These are phyloP conservation scores for Aurelia aurita DNA, from an alignment of 30 jellyfish, hydroid and myxozoan genomes.

Conservation along the genomic window DNA sequence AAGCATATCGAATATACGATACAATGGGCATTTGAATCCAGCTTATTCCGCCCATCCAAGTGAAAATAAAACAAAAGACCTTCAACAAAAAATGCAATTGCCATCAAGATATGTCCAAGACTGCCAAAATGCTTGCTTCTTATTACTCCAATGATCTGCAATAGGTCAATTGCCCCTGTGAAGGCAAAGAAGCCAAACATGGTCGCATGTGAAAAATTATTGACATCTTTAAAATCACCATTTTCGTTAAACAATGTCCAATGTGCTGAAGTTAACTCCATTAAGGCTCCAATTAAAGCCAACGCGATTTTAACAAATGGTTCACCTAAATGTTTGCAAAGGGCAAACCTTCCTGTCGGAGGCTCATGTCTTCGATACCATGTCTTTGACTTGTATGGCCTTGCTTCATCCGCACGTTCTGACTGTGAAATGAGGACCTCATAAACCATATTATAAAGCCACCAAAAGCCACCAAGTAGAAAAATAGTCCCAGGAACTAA, in stretches of 20 bases:
- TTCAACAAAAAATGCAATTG: slow-evolving; percentile 54
- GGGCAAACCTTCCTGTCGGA: slow-evolving; percentile 13
- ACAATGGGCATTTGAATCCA: slow-evolving; percentile 65
- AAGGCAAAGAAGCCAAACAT: slow-evolving; percentile 65
- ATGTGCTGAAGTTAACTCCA: slow-evolving; percentile 59
- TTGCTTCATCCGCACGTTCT: slow-evolving; percentile 4
- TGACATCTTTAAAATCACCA: slow-evolving; percentile 43
- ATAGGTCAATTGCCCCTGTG: slow-evolving; percentile 29
- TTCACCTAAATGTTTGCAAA: slow-evolving; percentile 9
- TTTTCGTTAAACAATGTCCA: slow-evolving; percentile 36
- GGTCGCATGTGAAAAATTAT: slow-evolving; percentile 75
- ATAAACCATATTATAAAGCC: slow-evolving; percentile 45
- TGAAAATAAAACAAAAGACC: slow-evolving; percentile 71
- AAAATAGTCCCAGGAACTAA: slow-evolving; percentile 64
- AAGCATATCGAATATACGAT: slow-evolving; percentile 51
- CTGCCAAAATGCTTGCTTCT: slow-evolving; percentile 2
- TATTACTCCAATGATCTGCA: slow-evolving; percentile 16
- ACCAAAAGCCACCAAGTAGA: slow-evolving; percentile 58
- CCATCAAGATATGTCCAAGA: slow-evolving; percentile 35
- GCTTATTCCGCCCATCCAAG: slow-evolving; percentile 66
- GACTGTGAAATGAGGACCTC: slow-evolving; percentile 18
- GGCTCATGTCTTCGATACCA: slow-evolving; percentile 36
- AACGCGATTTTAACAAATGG: slow-evolving; percentile 35
- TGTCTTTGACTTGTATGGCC: slow-evolving; percentile 26
- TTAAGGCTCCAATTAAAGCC: slow-evolving; percentile 30